Evolutionary conservation across 2,797 vertebrate species (phyloP).

Genomic region (Hydrocynus forskahlii): DNA sequence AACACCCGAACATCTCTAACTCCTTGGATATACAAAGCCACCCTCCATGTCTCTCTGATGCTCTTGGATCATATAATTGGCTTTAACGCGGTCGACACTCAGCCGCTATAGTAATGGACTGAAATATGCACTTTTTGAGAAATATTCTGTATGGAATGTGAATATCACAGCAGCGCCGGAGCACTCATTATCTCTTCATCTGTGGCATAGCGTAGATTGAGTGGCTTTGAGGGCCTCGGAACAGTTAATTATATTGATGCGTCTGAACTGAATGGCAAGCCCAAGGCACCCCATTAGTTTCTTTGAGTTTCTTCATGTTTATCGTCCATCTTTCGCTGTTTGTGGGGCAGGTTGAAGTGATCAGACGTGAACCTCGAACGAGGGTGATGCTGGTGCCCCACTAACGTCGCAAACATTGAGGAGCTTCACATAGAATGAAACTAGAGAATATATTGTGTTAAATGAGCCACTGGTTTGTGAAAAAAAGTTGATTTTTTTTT

Average conservation of each 20-base stretch:
- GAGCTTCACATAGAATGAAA: too few species aligned
- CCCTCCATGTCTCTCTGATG: neutral
- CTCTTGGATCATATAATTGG: neutral
- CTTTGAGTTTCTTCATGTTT: neutral
- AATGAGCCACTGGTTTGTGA: too few species aligned
- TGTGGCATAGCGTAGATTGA: neutral
- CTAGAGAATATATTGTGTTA: too few species aligned
- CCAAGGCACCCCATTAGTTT: neutral
- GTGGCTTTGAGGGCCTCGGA: constrained; percentile 4
- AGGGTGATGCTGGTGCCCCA: neutral
- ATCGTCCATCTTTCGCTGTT: neutral
- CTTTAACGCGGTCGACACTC: neutral
- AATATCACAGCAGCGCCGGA: neutral
- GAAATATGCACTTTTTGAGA: neutral
- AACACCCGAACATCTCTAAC: neutral
- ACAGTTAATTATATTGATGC: neutral
- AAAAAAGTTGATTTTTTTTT: too few species aligned
- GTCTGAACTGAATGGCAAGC: neutral
- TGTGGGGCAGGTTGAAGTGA: neutral
- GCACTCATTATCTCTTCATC: constrained; percentile 1
- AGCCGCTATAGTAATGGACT: neutral
- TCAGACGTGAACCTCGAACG: neutral
- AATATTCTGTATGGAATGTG: neutral
- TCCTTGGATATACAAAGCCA: neutral
- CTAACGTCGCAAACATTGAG: too few species aligned